Evolutionary conservation across 1,140 invertebrate species (phyloP), one percentile per base, ranked within the genome.

Genomic region (Battus philenor): DNA sequence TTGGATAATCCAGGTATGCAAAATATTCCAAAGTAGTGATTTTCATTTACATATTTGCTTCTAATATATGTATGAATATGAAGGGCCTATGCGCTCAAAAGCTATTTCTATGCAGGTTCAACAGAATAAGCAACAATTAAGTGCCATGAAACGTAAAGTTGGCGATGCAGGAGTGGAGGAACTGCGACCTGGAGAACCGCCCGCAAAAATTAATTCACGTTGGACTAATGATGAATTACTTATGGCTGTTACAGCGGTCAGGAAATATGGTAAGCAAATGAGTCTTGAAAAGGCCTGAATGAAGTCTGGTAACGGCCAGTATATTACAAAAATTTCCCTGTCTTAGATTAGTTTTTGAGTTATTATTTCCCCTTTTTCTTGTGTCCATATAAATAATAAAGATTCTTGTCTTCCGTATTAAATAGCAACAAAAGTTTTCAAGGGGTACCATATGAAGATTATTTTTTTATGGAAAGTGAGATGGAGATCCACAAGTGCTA

Each of bases 181-280:
- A 26, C 86, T 93, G 31, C 88, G 92, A 61, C 91, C 92, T 13
- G 87, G 89, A 0, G 90, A 91, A 57, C 89, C 90, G 0, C 87
- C 89, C 0, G 91, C 88, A 48, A 90, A 93, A 57, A 92, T 96
- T 26, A 96, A 95, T 76, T 90, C 94, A 1, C 90, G 95, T 33
- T 99, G 97, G 97, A 95, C 93, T 7, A 94, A 95, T 60, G 97
- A 98, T 59, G 97, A 99, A 86, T 82, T 97, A 4, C 82, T 97
- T 4, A 84, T 98, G 46, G 97, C 95, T 6, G 93, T 98, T 16
- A 94, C 98, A 82, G 97, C 95, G 76, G 92, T 98, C 20, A 89
- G 95, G 30, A 96, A 97, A 79, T 98, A 96, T 86, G 97, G 97
- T 60, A 60, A 59, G 59, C 6, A 39, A 24, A n/a, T n/a, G n/a